Conservation (phyloP, 2,797 vertebrate genomes). For the Scolopax bukidnonensis region DNA sequence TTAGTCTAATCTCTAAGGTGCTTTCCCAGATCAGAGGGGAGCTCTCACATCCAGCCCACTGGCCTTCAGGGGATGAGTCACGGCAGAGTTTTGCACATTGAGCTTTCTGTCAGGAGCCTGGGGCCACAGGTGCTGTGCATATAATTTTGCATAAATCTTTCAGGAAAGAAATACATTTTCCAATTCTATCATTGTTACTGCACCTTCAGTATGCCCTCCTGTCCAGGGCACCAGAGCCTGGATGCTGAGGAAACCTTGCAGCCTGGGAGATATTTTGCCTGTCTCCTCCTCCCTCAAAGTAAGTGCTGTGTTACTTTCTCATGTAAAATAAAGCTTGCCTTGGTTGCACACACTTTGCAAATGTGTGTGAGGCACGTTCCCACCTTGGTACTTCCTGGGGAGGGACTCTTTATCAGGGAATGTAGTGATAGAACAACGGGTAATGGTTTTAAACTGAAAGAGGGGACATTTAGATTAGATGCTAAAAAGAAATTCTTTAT, state of each 20-base stretch:
- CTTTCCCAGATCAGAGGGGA: background rate
- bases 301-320: background rate
- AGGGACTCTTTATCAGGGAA: no score
- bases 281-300: background rate
- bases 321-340: background rate
- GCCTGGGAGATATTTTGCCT: background rate
- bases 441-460: no score
- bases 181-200: background rate
- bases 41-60: background rate
- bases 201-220: background rate
- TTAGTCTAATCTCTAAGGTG: background rate
- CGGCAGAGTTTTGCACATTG: background rate
- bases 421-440: no score
- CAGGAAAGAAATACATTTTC: background rate
- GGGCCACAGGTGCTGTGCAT: fast-evolving
- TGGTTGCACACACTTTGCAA: background rate
- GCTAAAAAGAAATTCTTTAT: no score
- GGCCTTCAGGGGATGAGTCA: background rate
- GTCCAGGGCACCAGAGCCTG: background rate
- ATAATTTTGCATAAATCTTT: background rate
- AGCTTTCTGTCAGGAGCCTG: background rate
- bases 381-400: background rate
- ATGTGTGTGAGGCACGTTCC: background rate
- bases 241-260: background rate
- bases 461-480: no score